Evolutionary conservation across 37 sponge, comb jelly and placozoan genomes (phyloP).

Genomic region (Corticium candelabrum): DNA sequence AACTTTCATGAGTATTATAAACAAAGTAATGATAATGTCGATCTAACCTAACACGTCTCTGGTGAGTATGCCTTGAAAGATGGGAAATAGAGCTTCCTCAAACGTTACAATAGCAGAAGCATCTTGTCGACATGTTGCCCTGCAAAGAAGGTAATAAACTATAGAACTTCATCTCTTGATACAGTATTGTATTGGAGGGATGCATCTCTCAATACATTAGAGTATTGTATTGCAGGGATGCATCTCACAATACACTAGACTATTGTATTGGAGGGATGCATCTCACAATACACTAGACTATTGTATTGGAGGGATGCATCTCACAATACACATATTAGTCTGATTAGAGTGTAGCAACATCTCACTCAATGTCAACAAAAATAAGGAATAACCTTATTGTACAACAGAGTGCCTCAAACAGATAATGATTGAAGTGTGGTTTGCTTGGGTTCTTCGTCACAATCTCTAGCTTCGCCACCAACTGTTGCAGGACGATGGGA

Average conservation of each 20-base stretch:
- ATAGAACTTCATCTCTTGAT: too few species aligned
- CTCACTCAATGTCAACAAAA: not conserved
- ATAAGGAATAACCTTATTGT: slow-evolving; percentile 31
- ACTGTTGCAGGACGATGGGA: slow-evolving; percentile 53
- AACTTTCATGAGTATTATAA: not conserved
- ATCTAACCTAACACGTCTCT: slow-evolving; percentile 22
- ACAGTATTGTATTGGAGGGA: too few species aligned
- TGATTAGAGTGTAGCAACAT: too few species aligned
- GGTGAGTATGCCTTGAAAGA: slow-evolving; percentile 73
- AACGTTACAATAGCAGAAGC: slow-evolving; percentile 30
- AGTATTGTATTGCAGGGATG: too few species aligned
- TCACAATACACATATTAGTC: too few species aligned
- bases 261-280: too few species aligned
- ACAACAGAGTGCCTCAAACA: slow-evolving; percentile 94
- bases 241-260: too few species aligned
- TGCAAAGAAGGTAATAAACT: too few species aligned
- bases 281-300: too few species aligned
- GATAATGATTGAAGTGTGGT: slow-evolving; percentile 98
- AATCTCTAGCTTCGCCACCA: slow-evolving; percentile 52
- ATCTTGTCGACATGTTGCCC: slow-evolving; percentile 37
- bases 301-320: too few species aligned
- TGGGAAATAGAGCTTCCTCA: slow-evolving; percentile 76
- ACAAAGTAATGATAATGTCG: not conserved
- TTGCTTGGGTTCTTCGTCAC: slow-evolving; percentile 82
- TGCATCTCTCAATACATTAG: too few species aligned